These are phyloP conservation scores for Clusia tigrina DNA, from an alignment of 2,888 invertebrate genomes.

Conservation along the genomic window DNA sequence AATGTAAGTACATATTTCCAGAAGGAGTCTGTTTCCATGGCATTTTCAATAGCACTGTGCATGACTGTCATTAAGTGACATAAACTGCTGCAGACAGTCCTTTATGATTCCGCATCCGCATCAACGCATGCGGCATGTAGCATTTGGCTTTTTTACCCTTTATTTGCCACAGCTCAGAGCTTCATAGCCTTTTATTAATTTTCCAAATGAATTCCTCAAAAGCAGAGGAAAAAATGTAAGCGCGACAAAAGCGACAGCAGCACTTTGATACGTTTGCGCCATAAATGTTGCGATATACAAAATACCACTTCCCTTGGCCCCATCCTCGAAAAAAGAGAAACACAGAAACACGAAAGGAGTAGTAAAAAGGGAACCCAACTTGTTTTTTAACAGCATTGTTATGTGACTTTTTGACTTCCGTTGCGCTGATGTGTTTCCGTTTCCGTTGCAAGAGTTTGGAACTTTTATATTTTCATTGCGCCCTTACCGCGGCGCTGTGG, in stretches of 20 bases:
- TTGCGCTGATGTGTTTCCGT: slow-evolving; percentile 62
- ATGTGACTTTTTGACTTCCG: slow-evolving; percentile 61
- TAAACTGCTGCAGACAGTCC: no score
- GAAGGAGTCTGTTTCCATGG: no score
- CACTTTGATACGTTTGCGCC: slow-evolving; percentile 53
- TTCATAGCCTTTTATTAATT: slow-evolving; percentile 45
- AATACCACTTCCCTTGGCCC: slow-evolving; percentile 32
- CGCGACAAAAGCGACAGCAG: slow-evolving; percentile 40
- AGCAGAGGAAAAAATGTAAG: slow-evolving; percentile 11
- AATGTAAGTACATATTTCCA: no score
- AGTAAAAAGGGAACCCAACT: neutral
- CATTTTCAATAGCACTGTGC: no score
- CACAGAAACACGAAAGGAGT: neutral
- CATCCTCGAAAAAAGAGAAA: neutral
- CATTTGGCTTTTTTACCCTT: neutral
- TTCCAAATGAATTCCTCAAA: slow-evolving; percentile 54
- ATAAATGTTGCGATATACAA: slow-evolving; percentile 51
- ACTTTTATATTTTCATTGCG: slow-evolving; percentile 4
- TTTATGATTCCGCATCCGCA: no score
- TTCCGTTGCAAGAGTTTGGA: slow-evolving; percentile 45
- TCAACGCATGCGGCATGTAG: neutral
- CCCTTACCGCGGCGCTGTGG: neutral
- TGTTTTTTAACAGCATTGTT: slow-evolving; percentile 49
- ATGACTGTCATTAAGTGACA: no score
- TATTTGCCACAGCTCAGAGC: neutral